Conservation (phyloP, 2,888 invertebrate species). For the Oegoconia quadripuncta region DNA sequence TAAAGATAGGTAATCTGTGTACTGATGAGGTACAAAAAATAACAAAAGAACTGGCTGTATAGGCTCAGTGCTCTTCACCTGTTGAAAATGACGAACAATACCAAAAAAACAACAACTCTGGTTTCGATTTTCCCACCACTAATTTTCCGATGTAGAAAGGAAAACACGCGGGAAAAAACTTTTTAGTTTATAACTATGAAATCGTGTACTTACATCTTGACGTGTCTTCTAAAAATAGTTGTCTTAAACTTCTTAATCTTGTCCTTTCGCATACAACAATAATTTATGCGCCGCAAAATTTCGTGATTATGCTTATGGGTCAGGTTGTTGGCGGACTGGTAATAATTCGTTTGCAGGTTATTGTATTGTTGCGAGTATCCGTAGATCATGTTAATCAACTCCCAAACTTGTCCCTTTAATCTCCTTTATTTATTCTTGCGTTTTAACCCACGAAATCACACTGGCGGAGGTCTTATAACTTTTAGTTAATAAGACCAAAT, state of each 20-base stretch:
- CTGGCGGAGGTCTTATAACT: slow-evolving; percentile 44
- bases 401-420: slow-evolving; percentile 12
- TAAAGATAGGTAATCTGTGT: too few species aligned
- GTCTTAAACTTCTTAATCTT: slow-evolving; percentile 63
- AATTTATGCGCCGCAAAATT: slow-evolving; percentile 45
- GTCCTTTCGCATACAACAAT: slow-evolving; percentile 53
- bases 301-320: slow-evolving; percentile 38
- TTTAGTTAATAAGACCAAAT: slow-evolving; percentile 48
- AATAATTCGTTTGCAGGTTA: slow-evolving; percentile 39
- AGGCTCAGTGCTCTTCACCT: too few species aligned
- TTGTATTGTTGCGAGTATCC: slow-evolving; percentile 41
- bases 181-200: not conserved
- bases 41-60: too few species aligned
- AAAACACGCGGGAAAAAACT: not conserved
- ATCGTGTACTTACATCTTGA: slow-evolving; percentile 60
- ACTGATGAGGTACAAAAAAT: too few species aligned
- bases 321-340: slow-evolving; percentile 32
- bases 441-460: slow-evolving; percentile 17
- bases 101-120: too few species aligned
- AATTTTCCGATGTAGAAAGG: not conserved
- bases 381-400: slow-evolving; percentile 57
- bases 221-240: slow-evolving; percentile 48
- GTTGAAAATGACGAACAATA: too few species aligned
- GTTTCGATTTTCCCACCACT: too few species aligned
- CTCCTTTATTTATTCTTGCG: slow-evolving; percentile 7